Conservation (phyloP, 1,140 invertebrate species). For the Lepidurus apus region DNA sequence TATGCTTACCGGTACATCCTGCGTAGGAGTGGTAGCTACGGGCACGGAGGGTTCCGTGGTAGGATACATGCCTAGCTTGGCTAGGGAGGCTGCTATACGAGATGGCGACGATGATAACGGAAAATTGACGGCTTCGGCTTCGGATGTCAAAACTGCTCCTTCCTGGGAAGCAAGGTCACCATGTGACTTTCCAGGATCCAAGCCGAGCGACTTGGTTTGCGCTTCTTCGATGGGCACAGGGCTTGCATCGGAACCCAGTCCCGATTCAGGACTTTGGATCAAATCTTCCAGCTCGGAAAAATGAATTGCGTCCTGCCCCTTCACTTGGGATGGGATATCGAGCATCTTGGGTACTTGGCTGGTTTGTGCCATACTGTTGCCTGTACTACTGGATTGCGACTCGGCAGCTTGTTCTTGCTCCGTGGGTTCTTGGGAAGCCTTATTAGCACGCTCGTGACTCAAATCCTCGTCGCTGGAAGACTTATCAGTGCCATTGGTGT, state of each 20-base stretch:
- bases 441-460: background rate
- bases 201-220: background rate
- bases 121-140: background rate
- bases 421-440: constrained; percentile 1
- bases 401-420: background rate
- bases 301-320: background rate
- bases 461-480: constrained; percentile 1
- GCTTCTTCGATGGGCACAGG: background rate
- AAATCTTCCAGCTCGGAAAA: constrained; percentile 1
- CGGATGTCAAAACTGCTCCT: constrained; percentile 8
- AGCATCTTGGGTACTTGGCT: background rate
- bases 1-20: background rate
- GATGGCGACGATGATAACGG: background rate
- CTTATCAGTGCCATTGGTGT: background rate
- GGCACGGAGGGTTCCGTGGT: background rate
- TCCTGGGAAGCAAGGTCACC: background rate
- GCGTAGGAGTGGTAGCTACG: background rate
- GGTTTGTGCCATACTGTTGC: background rate
- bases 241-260: background rate
- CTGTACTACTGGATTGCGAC: background rate
- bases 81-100: background rate
- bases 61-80: background rate
- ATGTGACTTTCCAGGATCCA: constrained; percentile 3
- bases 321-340: background rate
- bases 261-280: background rate